A percentile compares a stretch with the other conserved stretches of the same genome.
phyloP scores from a whole-genome alignment of 2,888 invertebrate species.

The Euplagia quadripunctaria region DNA sequence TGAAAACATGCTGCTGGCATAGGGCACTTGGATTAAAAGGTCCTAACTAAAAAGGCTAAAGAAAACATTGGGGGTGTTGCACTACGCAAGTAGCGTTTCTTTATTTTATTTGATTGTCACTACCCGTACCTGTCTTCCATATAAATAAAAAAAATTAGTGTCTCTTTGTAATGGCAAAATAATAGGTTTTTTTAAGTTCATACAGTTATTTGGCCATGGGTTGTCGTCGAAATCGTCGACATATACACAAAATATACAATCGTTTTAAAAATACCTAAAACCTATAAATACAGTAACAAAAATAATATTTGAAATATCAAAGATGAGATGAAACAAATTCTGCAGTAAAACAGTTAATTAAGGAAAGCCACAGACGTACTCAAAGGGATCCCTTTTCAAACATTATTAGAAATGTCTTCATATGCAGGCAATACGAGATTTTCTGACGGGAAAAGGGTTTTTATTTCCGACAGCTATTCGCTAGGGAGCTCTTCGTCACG shows the following conservation, averaged over 20 bases:
- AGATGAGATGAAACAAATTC: background rate
- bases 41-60: no score
- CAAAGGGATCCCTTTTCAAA: constrained; percentile 39
- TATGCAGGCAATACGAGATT: constrained; percentile 59
- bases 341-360: constrained; percentile 26
- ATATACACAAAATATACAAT: background rate
- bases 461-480: constrained; percentile 60
- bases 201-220: no score
- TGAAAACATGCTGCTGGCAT: no score
- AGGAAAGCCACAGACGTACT: constrained; percentile 23
- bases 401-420: constrained; percentile 53
- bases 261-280: background rate
- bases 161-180: no score
- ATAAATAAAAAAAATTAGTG: no score
- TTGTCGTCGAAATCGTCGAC: background rate
- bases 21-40: no score
- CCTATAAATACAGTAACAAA: background rate
- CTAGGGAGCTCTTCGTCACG: constrained; percentile 65
- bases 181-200: no score
- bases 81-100: no score
- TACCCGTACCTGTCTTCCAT: no score
- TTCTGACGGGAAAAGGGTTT: constrained; percentile 55
- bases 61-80: no score
- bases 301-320: constrained; percentile 5
- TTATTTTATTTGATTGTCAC: no score